Evolutionary conservation across 2,113 vertebrate genomes (phyloP), one percentile per base, ranked within the genome.

Genomic region (Sakesphorus luctuosus): DNA sequence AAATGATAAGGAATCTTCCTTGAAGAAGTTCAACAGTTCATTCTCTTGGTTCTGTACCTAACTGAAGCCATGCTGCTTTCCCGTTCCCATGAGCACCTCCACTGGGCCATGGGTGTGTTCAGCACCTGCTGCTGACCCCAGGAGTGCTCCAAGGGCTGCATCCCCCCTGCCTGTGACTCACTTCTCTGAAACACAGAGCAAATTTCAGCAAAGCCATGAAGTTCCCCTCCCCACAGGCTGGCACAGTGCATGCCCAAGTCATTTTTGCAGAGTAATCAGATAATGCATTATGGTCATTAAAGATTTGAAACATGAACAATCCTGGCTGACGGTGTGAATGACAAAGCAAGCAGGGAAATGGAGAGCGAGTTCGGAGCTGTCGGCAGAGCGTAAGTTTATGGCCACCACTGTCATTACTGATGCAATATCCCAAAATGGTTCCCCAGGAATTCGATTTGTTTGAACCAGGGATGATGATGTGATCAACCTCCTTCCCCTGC

Each of bases 311-410:
- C 10, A 1, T 14, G 78, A 36, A 66, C 49, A 46, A 46, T 68
- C 69, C 52, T 11, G 11, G 23, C 77, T 75, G 81, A 49, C 2
- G 2, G 20, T 21, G 40, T 8, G 31, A 89, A 28, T 47, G 69
- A 24, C 55, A 44, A 46, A 21, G 35, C 52, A 55, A 8, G 20
- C 33, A 31, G 21, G 29, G n/a, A 44, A 47, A 66, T 2, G 21
- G 38, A 74, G 63, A 84, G 31, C n/a, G 46, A 9, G 5, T 50
- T 31, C 46, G 25, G 69, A 74, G 67, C 29, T 0, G 0, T 21
- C 1, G 0, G 61, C 31, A 75, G 23, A 49, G 31, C 5, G 0
- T 1, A 2, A 40, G 28, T 66, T 58, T 16, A 14, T 18, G 47
- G 35, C 58, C 31, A 3, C 55, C 21, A 4, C 24, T 74, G 28